Evolutionary conservation across 2,113 vertebrate genomes (phyloP).

Genomic region (Mionectes macconnelli): DNA sequence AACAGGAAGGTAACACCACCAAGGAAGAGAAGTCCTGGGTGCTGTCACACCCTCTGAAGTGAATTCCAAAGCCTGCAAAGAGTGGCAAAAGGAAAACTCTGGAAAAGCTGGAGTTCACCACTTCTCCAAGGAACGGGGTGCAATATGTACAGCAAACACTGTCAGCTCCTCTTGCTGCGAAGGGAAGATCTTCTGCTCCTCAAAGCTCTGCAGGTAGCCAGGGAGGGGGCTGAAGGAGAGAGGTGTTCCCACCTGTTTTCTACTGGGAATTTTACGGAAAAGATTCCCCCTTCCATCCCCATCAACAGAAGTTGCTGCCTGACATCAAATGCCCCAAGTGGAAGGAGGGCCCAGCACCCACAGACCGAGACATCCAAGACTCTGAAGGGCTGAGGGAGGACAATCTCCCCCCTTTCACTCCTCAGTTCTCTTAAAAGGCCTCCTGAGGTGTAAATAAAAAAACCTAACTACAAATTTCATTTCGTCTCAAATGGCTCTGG

Average conservation of each 20-base stretch:
- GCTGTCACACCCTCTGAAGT: not conserved
- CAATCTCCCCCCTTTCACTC: not conserved
- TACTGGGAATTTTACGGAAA: not conserved
- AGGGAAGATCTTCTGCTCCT: not conserved
- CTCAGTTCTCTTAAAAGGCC: not conserved
- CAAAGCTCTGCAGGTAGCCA: not conserved
- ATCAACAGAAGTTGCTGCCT: constrained; percentile 24
- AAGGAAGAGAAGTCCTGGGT: not conserved
- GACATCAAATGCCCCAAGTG: not conserved
- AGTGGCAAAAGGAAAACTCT: not conserved
- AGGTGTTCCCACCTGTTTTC: not conserved
- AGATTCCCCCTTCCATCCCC: not conserved
- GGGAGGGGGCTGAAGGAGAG: not conserved
- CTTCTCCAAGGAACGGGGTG: not conserved
- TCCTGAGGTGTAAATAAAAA: not conserved
- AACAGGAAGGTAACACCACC: not conserved
- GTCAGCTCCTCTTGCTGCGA: not conserved
- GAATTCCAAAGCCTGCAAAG: not conserved
- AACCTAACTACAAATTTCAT: not conserved
- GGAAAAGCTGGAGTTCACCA: not conserved
- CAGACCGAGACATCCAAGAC: not conserved
- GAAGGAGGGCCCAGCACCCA: not conserved
- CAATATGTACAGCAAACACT: not conserved
- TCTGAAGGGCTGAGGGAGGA: not conserved
- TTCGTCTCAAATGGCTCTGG: not conserved